Conservation (phyloP, 37 sponge, comb jelly and placozoan genomes). For the Sycon ciliatum region DNA sequence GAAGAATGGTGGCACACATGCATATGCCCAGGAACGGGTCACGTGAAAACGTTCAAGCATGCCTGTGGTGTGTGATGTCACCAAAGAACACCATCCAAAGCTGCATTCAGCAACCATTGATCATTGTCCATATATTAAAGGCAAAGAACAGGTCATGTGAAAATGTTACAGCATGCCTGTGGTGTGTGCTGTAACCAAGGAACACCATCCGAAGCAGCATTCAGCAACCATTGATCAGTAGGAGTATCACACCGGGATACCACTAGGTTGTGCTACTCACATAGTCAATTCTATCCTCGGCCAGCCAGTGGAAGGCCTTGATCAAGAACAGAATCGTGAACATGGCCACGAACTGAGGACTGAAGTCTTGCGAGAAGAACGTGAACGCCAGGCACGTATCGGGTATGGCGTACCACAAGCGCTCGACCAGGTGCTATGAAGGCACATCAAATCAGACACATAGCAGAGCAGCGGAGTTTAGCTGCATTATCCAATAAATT, state of each 20-base stretch:
- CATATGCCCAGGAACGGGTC: too few relatives aligned
- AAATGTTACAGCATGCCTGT: too few relatives aligned
- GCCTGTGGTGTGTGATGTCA: too few relatives aligned
- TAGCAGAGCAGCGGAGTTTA: background rate
- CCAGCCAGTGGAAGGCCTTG: slow-evolving; percentile 92
- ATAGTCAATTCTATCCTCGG: slow-evolving; percentile 75
- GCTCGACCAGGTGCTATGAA: slow-evolving; percentile 75
- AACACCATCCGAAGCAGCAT: background rate
- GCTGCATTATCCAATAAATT: background rate
- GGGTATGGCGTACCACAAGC: slow-evolving; percentile 83
- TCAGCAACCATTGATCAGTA: background rate
- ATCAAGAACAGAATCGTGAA: slow-evolving; percentile 61
- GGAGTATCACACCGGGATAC: background rate
- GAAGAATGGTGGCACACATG: too few relatives aligned
- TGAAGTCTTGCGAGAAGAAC: slow-evolving; percentile 82
- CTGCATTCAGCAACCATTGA: too few relatives aligned
- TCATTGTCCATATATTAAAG: too few relatives aligned
- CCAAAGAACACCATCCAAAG: too few relatives aligned
- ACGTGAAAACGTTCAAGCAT: too few relatives aligned
- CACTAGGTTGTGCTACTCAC: slow-evolving; percentile 60
- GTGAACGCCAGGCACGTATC: slow-evolving; percentile 92
- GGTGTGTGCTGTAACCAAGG: too few relatives aligned
- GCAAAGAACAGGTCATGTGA: too few relatives aligned
- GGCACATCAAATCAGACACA: background rate
- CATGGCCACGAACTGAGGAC: slow-evolving; percentile 61